These are phyloP conservation scores for Meloidogyne exigua DNA, from an alignment of 1,140 invertebrate species.

Conservation along the genomic window DNA sequence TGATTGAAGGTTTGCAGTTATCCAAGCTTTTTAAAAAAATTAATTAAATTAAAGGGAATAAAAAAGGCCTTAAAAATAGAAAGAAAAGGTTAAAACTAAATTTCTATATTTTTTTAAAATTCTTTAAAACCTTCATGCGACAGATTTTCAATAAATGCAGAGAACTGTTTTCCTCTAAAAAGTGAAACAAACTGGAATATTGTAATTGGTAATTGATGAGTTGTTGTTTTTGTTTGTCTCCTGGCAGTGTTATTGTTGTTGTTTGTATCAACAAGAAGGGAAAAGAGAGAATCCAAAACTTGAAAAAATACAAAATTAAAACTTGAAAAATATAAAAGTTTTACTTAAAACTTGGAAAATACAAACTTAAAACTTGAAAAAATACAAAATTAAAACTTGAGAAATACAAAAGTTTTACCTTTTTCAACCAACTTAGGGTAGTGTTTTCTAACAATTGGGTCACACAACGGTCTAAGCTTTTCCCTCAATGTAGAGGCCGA, in stretches of 20 bases:
- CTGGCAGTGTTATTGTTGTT: neutral
- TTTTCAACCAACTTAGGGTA: conserved; percentile 44
- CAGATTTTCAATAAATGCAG: conserved; percentile 48
- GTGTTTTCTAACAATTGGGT: conserved; percentile 41
- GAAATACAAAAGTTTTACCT: conserved; percentile 30
- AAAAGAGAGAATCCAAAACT: conserved; percentile 46
- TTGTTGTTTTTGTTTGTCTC: too few species aligned
- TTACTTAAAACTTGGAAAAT: neutral
- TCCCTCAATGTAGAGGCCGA: conserved; percentile 29
- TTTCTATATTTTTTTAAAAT: too few species aligned
- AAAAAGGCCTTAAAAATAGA: too few species aligned
- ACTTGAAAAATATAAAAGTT: neutral
- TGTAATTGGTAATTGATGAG: conserved; percentile 18
- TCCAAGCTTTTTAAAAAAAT: conserved; percentile 34
- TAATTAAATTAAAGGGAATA: too few species aligned
- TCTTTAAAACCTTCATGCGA: conserved; percentile 45
- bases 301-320: conserved; percentile 17
- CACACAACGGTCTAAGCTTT: conserved; percentile 25
- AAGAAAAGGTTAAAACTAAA: too few species aligned
- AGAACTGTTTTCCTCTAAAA: conserved; percentile 44
- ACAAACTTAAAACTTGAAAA: conserved; percentile 43
- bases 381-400: neutral
- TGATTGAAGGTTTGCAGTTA: conserved; percentile 39
- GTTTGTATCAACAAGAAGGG: conserved; percentile 22
- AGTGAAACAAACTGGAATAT: conserved; percentile 47